Evolutionary conservation across 2,888 invertebrate genomes (phyloP), one percentile per base, ranked within the genome.

Genomic region (Brenthis ino): DNA sequence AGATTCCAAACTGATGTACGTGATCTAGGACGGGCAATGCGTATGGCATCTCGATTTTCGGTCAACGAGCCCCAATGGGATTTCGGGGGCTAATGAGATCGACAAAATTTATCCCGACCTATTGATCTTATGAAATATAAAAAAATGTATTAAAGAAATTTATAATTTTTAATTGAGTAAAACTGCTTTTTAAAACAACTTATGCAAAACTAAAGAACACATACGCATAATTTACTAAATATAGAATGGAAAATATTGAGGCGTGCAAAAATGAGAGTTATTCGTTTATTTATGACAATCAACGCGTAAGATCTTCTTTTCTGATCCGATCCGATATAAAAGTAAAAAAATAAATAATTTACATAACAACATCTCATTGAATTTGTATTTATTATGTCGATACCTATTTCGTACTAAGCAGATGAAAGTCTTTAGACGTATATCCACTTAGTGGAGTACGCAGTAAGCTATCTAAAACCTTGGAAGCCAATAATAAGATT

Each of bases 21-120:
- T 82, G 84, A 85, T 84, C 77, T 77, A 78, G 82, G 81, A 77
- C 77, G 73, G 72, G 74, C 75, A 73, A 79, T 78, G 76, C 78
- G 78, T 77, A 77, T 74, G 71, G 77, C 79, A 77, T 78, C 81
- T 83, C 84, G 78, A 80, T 83, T 86, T 86, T 80, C 85, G 76
- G 73, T 76, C 82, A 86, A 88, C 82, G 81, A 81, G 82, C 77
- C 84, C 86, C 85, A 76, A 77, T 77, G 85, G 86, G 80, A 74
- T 77, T 81, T 80, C 75, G 72, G 78, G 78, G 76, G 74, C 76
- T 81, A 80, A 82, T 78, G 75, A 69, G 65, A 65, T 68, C 77
- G 74, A 71, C 72, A 75, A 77, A 78, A 76, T 81, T 80, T 77
- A 79, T 77, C 77, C 76, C 70, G 71, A 75, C 75, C 74, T 74